Conservation (phyloP, 2,888 invertebrate species). For the Sphaerophoria rueppellii region DNA sequence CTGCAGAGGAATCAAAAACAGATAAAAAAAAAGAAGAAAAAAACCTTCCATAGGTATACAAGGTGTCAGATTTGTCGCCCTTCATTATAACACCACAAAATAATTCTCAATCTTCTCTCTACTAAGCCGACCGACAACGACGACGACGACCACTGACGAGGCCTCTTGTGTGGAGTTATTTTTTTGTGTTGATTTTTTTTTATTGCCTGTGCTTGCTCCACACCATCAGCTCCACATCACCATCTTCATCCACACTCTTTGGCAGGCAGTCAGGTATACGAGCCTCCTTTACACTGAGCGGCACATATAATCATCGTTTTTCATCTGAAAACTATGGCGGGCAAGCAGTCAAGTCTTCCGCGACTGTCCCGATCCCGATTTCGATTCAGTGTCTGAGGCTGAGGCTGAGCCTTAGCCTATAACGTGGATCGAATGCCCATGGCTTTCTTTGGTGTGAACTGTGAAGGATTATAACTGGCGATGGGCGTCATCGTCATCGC, state of each 20-base stretch:
- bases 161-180: constrained; percentile 19
- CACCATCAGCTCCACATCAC: constrained; percentile 34
- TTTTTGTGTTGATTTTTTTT: background rate
- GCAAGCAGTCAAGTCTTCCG: constrained; percentile 43
- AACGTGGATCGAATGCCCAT: constrained; percentile 68
- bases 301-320: constrained; percentile 73
- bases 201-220: constrained; percentile 25
- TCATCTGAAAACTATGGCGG: constrained; percentile 72
- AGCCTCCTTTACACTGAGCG: constrained; percentile 42
- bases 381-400: constrained; percentile 15
- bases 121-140: constrained; percentile 27
- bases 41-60: constrained; percentile 77
- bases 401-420: constrained; percentile 43
- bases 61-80: constrained; percentile 82
- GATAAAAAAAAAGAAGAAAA: constrained; percentile 6
- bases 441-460: constrained; percentile 70
- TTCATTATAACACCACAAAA: constrained; percentile 78
- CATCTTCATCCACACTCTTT: constrained; percentile 38
- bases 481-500: constrained; percentile 43
- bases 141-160: constrained; percentile 12
- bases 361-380: constrained; percentile 20
- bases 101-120: constrained; percentile 68
- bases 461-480: constrained; percentile 63
- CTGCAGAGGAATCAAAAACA: constrained; percentile 66
- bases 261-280: background rate